Conservation (phyloP, 1,140 invertebrate genomes). For the Heliconius hermathena region DNA sequence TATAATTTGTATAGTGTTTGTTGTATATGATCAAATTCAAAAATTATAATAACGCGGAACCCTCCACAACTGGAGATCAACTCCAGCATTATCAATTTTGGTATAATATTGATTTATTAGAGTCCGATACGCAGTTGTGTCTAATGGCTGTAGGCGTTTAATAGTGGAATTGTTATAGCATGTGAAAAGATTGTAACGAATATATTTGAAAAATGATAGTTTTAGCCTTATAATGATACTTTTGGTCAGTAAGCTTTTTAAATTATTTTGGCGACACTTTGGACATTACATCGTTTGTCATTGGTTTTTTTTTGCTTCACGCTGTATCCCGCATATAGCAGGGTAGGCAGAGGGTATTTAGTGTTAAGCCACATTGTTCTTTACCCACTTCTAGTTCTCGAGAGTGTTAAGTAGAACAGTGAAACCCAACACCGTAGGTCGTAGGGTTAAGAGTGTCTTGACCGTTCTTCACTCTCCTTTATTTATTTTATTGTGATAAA, state of each 20-base stretch:
- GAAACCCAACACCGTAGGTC: no score
- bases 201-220: constrained; percentile 7
- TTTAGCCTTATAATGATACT: neutral
- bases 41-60: neutral
- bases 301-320: neutral
- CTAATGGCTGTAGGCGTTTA: constrained; percentile 49
- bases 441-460: no score
- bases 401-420: no score
- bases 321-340: neutral
- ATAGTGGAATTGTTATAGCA: constrained; percentile 22
- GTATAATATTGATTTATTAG: constrained; percentile 71
- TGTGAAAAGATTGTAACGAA: constrained; percentile 11
- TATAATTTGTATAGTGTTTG: no score
- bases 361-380: no score
- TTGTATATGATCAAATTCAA: no score
- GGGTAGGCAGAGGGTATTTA: neutral
- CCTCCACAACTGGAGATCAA: neutral
- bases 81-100: neutral
- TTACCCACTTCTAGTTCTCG: no score
- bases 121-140: constrained; percentile 32
- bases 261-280: neutral
- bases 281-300: neutral
- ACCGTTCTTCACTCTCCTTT: no score
- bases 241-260: constrained; percentile 10
- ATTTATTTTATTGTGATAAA: no score